phyloP scores from a whole-genome alignment of 2,797 vertebrate genomes.

The Pteropus rufus region DNA sequence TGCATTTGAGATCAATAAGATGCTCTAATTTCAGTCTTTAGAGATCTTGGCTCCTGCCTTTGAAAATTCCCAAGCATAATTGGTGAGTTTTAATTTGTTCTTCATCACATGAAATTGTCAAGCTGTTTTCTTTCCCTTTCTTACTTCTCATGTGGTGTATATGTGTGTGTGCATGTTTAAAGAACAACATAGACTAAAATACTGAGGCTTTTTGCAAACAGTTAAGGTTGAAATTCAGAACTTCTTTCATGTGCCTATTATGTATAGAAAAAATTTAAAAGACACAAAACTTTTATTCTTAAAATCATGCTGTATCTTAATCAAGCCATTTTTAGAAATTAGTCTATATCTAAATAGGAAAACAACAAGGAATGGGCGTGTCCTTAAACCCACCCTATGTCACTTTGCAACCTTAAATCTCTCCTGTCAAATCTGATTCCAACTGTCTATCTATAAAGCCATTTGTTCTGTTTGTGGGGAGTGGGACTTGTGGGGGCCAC shows the following conservation, averaged over 20 bases:
- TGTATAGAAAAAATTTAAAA: neutral
- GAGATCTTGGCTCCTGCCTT: neutral
- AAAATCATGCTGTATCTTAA: neutral
- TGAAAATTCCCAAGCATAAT: slow-evolving; percentile 35
- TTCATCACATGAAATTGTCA: slow-evolving; percentile 2
- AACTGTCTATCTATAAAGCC: neutral
- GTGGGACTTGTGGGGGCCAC: accelerated
- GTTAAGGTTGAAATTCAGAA: neutral
- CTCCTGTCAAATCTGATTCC: neutral
- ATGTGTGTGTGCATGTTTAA: neutral
- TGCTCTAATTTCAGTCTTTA: slow-evolving; percentile 1
- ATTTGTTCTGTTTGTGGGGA: neutral
- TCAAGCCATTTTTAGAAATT: neutral
- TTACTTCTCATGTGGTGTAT: neutral
- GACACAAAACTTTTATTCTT: neutral
- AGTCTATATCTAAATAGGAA: neutral
- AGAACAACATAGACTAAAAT: neutral
- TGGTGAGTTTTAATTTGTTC: slow-evolving; percentile 3
- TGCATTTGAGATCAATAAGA: slow-evolving; percentile 30
- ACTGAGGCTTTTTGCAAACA: neutral
- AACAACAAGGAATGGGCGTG: neutral
- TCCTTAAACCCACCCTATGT: neutral
- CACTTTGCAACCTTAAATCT: neutral
- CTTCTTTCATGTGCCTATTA: neutral
- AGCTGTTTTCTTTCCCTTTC: neutral